Evolutionary conservation across 2,113 vertebrate species (phyloP), one percentile per base, ranked within the genome.

Genomic region (Heterocephalus glaber): DNA sequence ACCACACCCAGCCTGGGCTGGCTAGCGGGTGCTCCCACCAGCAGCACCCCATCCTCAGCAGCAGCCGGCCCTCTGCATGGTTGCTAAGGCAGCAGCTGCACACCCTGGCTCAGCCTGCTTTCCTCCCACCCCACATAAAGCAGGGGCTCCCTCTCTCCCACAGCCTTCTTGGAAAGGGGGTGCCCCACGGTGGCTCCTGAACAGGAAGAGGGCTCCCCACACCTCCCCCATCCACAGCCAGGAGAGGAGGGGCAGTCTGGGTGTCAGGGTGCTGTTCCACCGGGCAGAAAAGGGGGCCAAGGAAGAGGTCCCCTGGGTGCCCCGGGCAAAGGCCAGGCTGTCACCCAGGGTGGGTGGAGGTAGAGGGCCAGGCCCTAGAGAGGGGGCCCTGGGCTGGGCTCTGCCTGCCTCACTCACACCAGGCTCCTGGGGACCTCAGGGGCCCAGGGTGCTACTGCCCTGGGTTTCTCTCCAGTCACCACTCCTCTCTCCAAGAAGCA

Each of bases 41-140:
- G 2, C 85, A 66, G 77, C 94, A 76, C 84, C 94, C 10, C 0
- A 80, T 60, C 44, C 30, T 84, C 6, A 74, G 92, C 74, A 49
- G 74, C 72, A 76, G 97, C 91, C 85, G 56, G 60, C 2, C 93
- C 96, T 88, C 91, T 70, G 54, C 1, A 0, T 49, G 14, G 85
- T 97, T 96, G 96, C 96, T 95, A 96, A 97, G 96, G 94, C 94
- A 96, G 93, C 96, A 92, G 95, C 63, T 47, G 0, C 92, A 95
- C 96, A 68, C 83, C 87, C 83, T 56, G 79, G 68, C 49, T 91
- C 96, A 94, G 96, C 86, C 93, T 56, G 89, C 85, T 93, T 91
- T 86, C 76, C 94, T 60, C 63, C 79, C 80, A 86, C 72, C 47
- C 58, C 33, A 41, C 63, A 93, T 47, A 26, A 94, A 93, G 65